These are phyloP conservation scores for Aix galericulata DNA, from an alignment of 2,113 vertebrate species.

Conservation along the genomic window DNA sequence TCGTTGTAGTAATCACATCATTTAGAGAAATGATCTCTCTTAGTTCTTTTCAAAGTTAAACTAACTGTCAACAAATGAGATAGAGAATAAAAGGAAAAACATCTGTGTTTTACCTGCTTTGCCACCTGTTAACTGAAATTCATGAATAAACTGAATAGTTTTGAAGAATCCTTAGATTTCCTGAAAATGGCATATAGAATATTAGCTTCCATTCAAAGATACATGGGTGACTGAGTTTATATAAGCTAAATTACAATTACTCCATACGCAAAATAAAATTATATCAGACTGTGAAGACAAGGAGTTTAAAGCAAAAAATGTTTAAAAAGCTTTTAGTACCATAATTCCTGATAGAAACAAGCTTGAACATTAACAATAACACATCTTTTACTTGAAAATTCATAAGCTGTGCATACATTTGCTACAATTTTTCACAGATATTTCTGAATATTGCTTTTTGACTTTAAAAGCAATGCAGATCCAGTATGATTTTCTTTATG, in stretches of 20 bases:
- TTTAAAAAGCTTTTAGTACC: background rate
- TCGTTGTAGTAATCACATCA: background rate
- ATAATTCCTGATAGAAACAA: background rate
- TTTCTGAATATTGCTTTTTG: background rate
- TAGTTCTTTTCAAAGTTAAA: background rate
- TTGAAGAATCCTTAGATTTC: background rate
- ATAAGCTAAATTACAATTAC: background rate
- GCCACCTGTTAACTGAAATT: constrained; percentile 34
- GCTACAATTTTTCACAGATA: background rate
- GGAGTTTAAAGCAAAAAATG: background rate
- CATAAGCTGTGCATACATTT: background rate
- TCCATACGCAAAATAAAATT: background rate
- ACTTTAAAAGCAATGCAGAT: background rate
- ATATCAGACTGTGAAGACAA: background rate
- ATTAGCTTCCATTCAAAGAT: background rate
- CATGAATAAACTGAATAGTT: background rate
- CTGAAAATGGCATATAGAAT: background rate
- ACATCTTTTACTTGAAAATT: background rate
- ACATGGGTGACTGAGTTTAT: background rate
- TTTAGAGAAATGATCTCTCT: background rate
- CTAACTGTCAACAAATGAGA: background rate
- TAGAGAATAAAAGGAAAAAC: background rate
- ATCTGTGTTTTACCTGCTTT: background rate
- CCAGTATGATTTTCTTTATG: background rate
- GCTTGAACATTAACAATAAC: background rate